These are phyloP conservation scores for Drepanosiphum platanoidis DNA, from an alignment of 2,888 invertebrate species.

Conservation along the genomic window DNA sequence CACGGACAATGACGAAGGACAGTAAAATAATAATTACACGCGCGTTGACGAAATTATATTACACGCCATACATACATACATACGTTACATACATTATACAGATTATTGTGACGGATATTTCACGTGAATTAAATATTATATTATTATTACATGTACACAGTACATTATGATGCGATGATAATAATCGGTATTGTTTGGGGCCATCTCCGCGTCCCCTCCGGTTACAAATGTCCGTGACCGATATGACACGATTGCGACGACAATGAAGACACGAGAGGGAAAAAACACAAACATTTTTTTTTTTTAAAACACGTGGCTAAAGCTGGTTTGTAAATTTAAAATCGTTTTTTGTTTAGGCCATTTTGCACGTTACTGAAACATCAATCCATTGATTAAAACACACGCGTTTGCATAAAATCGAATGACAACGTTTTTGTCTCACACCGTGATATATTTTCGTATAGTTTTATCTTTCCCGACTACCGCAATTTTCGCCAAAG, in stretches of 20 bases:
- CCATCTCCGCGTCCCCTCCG: neutral
- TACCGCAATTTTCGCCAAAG: too few relatives aligned
- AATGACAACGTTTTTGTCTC: too few relatives aligned
- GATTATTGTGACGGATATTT: neutral
- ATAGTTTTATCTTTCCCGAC: too few relatives aligned
- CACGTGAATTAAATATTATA: neutral
- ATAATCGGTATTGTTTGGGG: neutral
- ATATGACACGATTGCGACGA: neutral
- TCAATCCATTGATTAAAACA: neutral
- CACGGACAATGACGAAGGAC: neutral
- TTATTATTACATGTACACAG: neutral
- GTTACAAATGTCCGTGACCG: constrained; percentile 17
- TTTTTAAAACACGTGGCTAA: too few relatives aligned
- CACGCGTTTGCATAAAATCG: neutral
- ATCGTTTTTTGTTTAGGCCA: neutral
- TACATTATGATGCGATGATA: too few relatives aligned
- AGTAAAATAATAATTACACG: neutral
- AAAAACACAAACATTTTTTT: neutral
- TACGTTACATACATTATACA: too few relatives aligned
- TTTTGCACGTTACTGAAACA: neutral
- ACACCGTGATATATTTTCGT: too few relatives aligned
- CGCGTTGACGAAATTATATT: neutral
- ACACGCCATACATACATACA: neutral
- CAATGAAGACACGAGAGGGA: neutral
- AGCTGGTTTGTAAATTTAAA: too few relatives aligned